These are phyloP conservation scores for Marasmarcha lunaedactyla DNA, from an alignment of 2,888 invertebrate species.

Conservation along the genomic window DNA sequence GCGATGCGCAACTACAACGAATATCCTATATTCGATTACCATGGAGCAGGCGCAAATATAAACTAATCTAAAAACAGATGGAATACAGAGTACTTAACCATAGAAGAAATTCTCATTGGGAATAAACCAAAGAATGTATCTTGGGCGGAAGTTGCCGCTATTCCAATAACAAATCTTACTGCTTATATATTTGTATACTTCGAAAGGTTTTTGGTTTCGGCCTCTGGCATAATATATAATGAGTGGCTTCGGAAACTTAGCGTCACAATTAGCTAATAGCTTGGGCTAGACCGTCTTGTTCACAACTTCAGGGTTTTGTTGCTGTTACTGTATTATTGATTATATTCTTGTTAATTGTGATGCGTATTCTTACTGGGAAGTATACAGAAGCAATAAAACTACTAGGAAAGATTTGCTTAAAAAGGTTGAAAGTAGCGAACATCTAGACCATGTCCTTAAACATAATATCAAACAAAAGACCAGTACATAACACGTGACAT, in stretches of 20 bases:
- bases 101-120: background rate
- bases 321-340: background rate
- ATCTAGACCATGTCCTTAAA: no score
- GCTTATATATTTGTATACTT: background rate
- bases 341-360: background rate
- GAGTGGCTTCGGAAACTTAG: background rate
- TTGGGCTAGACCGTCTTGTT: background rate
- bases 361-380: background rate
- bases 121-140: background rate
- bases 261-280: background rate
- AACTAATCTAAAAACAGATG: no score
- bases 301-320: background rate
- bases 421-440: no score
- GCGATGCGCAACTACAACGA: no score
- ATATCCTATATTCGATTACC: no score
- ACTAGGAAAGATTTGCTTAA: background rate
- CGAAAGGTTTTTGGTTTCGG: background rate
- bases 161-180: background rate
- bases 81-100: background rate
- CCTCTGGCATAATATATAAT: background rate
- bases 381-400: background rate
- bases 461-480: no score
- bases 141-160: background rate
- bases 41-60: no score
- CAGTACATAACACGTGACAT: no score